phyloP scores from a whole-genome alignment of 2,888 invertebrate species.

The Epicampocera succincta region DNA sequence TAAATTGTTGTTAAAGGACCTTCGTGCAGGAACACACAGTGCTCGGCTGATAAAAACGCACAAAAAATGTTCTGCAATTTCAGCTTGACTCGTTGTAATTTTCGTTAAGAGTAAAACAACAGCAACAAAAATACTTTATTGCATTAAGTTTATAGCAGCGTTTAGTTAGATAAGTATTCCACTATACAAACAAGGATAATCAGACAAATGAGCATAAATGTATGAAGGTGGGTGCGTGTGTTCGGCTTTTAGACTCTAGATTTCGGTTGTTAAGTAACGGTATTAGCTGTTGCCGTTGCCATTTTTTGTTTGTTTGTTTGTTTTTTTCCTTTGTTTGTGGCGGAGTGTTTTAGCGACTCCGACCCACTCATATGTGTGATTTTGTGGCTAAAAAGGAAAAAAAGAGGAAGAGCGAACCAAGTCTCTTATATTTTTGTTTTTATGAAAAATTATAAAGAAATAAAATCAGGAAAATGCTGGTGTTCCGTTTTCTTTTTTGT shows the following conservation, averaged over 20 bases:
- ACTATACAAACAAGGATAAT: conserved; percentile 21
- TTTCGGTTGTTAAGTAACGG: conserved; percentile 65
- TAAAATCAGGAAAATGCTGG: not conserved
- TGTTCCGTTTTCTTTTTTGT: conserved; percentile 14
- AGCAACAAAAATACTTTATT: conserved; percentile 11
- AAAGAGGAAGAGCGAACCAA: not conserved
- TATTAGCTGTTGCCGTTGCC: conserved; percentile 54
- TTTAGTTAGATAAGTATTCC: conserved; percentile 62
- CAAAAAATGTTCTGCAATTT: conserved; percentile 20
- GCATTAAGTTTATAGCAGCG: conserved; percentile 60
- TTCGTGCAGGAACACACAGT: not conserved
- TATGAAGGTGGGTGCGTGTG: conserved; percentile 8
- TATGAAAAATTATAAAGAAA: not conserved
- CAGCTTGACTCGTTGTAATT: conserved; percentile 13
- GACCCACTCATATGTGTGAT: conserved; percentile 53
- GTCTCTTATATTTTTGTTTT: conserved; percentile 24
- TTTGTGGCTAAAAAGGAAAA: conserved; percentile 56
- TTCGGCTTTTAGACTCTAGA: conserved; percentile 59
- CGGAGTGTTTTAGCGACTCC: conserved; percentile 4
- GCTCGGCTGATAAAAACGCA: conserved; percentile 25
- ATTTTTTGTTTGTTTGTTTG: not conserved
- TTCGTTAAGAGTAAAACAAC: conserved; percentile 13
- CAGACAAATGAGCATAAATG: conserved; percentile 4
- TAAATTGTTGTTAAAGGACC: conserved; percentile 56
- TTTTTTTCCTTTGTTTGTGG: not conserved